These are phyloP conservation scores for Hippopotamyrus pictus DNA, from an alignment of 2,797 vertebrate genomes.

Conservation along the genomic window DNA sequence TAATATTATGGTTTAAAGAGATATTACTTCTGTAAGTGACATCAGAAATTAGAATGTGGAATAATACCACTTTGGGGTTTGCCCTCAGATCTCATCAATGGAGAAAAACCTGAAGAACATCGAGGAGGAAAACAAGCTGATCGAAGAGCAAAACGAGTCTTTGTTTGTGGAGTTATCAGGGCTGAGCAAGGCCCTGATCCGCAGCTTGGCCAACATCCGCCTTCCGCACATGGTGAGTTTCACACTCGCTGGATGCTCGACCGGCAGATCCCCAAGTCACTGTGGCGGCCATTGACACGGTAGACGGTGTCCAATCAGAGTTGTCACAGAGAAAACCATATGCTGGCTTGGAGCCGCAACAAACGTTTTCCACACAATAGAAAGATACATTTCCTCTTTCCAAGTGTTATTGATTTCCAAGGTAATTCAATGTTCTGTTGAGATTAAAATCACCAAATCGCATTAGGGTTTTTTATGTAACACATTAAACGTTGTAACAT, in stretches of 20 bases:
- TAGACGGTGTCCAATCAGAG: not conserved
- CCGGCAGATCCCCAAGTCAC: not conserved
- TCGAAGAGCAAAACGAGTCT: slow-evolving; percentile 95
- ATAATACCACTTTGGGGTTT: not conserved
- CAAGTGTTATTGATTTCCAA: not conserved
- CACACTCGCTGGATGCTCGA: not conserved
- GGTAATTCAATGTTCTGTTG: not conserved
- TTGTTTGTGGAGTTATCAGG: slow-evolving; percentile 96
- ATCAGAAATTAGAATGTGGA: not conserved
- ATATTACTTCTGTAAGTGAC: not conserved
- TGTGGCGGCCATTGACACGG: not conserved
- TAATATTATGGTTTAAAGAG: not conserved
- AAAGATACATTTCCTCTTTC: not conserved
- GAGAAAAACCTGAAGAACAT: slow-evolving; percentile 96
- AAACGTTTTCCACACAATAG: not conserved
- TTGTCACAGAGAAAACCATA: not conserved
- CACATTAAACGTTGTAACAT: not conserved
- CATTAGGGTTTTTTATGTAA: not conserved
- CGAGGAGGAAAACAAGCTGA: slow-evolving; percentile 94
- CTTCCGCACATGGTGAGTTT: slow-evolving; percentile 92
- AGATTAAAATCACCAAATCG: not conserved
- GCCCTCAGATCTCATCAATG: slow-evolving; percentile 87
- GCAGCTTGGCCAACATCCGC: slow-evolving; percentile 92
- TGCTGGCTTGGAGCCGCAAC: not conserved
- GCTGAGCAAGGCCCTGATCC: slow-evolving; percentile 92